Conservation (phyloP, 2,797 vertebrate genomes). For the Heliangelus exortis region DNA sequence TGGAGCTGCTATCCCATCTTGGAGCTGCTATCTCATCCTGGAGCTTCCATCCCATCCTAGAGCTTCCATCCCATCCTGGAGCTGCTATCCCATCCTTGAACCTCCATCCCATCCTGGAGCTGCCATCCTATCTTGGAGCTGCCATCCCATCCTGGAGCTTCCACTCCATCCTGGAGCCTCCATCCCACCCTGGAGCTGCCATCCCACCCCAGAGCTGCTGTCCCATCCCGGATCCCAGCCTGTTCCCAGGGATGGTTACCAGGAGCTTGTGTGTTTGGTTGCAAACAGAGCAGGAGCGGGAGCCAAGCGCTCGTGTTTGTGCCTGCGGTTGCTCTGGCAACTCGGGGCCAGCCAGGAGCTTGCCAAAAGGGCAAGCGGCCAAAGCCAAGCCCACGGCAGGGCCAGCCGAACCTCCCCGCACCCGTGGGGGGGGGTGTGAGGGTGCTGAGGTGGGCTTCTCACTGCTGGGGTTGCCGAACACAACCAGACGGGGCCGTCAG, state of each 20-base stretch:
- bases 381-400: neutral
- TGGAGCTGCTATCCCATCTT: too few species aligned
- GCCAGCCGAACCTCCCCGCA: neutral
- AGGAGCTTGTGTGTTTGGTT: conserved; percentile 81
- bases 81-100: too few species aligned
- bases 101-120: too few species aligned
- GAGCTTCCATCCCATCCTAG: too few species aligned
- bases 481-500: neutral
- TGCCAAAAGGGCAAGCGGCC: neutral
- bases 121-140: too few species aligned
- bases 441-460: neutral
- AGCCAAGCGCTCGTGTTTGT: conserved; percentile 80
- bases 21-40: too few species aligned
- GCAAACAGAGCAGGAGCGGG: conserved; percentile 75
- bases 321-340: conserved; percentile 75
- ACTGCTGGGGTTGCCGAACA: neutral
- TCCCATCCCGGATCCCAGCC: neutral
- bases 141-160: too few species aligned
- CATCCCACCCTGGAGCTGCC: neutral
- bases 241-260: conserved; percentile 77
- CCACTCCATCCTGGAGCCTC: too few species aligned
- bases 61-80: too few species aligned
- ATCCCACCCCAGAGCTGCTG: neutral
- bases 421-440: neutral
- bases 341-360: conserved; percentile 48